A percentile compares a stretch with the other conserved stretches of the same genome.
phyloP scores from a whole-genome alignment of 2,113 vertebrate species.

The Centrocercus urophasianus region DNA sequence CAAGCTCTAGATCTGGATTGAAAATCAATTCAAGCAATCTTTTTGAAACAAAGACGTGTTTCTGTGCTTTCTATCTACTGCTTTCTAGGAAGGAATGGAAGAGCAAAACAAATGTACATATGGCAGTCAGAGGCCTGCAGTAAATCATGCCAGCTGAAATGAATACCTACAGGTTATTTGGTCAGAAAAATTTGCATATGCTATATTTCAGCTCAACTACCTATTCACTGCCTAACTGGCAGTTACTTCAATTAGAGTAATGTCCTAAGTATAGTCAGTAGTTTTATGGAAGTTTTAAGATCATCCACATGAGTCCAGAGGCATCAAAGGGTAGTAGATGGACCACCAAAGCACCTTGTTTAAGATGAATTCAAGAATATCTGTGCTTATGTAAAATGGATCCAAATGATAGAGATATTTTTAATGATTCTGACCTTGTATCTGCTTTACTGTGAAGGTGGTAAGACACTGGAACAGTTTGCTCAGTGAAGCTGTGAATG shows the following conservation, averaged over 20 bases:
- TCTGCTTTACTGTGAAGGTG: no score
- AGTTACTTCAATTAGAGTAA: background rate
- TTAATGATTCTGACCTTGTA: background rate
- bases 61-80: background rate
- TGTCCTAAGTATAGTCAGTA: background rate
- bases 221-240: background rate
- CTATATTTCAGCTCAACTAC: background rate
- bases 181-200: background rate
- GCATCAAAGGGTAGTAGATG: background rate
- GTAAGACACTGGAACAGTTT: no score
- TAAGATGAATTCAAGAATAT: background rate
- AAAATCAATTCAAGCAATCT: background rate
- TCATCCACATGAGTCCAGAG: fast-evolving
- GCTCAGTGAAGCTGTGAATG: no score
- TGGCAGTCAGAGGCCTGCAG: background rate
- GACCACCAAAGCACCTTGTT: background rate
- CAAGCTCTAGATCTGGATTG: background rate
- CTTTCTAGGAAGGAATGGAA: background rate
- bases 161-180: background rate
- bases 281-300: background rate
- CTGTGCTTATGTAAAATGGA: background rate
- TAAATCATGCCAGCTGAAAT: background rate
- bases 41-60: background rate
- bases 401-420: background rate
- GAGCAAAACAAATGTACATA: background rate